Conservation (phyloP, 2,888 invertebrate species). For the Volucella zonaria region DNA sequence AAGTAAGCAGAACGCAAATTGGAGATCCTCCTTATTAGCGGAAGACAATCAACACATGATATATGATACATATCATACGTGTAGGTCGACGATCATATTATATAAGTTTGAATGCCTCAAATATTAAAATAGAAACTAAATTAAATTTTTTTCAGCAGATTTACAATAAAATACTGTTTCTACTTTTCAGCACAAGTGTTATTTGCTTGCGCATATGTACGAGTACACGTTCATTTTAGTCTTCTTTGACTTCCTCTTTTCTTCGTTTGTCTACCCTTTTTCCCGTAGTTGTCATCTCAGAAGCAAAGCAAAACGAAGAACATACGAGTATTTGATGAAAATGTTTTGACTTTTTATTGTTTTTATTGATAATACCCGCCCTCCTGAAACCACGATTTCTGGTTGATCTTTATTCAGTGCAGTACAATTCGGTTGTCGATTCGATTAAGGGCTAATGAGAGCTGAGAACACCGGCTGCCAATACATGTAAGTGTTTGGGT, state of each 20-base stretch:
- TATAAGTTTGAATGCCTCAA: too few species aligned
- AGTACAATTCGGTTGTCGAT: slow-evolving; percentile 13
- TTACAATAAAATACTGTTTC: too few species aligned
- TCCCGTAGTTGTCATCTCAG: slow-evolving; percentile 36
- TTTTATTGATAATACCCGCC: slow-evolving; percentile 60
- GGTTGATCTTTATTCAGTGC: slow-evolving; percentile 42
- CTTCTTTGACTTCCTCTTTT: slow-evolving; percentile 40
- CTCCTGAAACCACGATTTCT: slow-evolving; percentile 34
- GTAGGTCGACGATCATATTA: too few species aligned
- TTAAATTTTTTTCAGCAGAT: too few species aligned
- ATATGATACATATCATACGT: too few species aligned
- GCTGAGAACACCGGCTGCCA: slow-evolving; percentile 19
- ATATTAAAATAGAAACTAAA: too few species aligned
- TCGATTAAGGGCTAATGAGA: slow-evolving; percentile 42
- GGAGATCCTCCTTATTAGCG: too few species aligned
- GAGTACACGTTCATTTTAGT: slow-evolving; percentile 1
- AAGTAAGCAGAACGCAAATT: too few species aligned
- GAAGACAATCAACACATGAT: too few species aligned
- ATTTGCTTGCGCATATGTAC: slow-evolving; percentile 21
- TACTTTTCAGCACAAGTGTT: slow-evolving; percentile 62
- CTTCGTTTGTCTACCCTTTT: slow-evolving; percentile 24
- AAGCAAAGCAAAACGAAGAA: slow-evolving; percentile 43
- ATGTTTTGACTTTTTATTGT: slow-evolving; percentile 57
- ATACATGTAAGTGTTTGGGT: slow-evolving; percentile 34
- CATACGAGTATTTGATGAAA: slow-evolving; percentile 43